A percentile compares a stretch with the other conserved stretches of the same genome.
These are phyloP conservation scores for Acanthopleura granulata DNA, from an alignment of 2,888 invertebrate genomes.

Conservation along the genomic window DNA sequence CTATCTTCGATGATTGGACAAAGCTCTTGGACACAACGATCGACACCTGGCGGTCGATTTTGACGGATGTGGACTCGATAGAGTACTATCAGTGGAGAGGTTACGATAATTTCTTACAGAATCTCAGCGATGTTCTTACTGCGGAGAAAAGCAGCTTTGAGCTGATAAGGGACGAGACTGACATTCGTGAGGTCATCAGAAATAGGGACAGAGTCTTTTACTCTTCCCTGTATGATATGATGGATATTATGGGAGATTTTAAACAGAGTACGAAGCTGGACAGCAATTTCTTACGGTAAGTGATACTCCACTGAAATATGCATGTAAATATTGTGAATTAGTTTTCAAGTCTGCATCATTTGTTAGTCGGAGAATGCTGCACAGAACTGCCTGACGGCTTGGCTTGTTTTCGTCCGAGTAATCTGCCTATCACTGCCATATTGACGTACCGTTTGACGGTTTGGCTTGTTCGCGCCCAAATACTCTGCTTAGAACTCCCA, in stretches of 20 bases:
- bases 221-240: constrained; percentile 34
- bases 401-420: no score
- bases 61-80: constrained; percentile 44
- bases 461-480: no score
- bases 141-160: constrained; percentile 26
- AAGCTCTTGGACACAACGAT: constrained; percentile 29
- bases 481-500: no score
- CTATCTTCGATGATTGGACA: constrained; percentile 45
- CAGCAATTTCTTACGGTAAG: constrained; percentile 42
- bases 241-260: constrained; percentile 35
- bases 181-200: constrained; percentile 38
- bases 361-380: no score
- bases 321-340: no score
- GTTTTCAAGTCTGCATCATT: no score
- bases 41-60: constrained; percentile 42
- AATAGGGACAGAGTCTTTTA: constrained; percentile 43
- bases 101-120: constrained; percentile 34
- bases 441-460: no score
- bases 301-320: not conserved
- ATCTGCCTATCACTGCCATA: no score
- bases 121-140: constrained; percentile 30
- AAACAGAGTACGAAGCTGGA: constrained; percentile 39
- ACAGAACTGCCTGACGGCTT: no score
- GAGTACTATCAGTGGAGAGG: constrained; percentile 45
- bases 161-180: constrained; percentile 30